phyloP scores from a whole-genome alignment of 2,888 invertebrate species.

The Macaria notata region DNA sequence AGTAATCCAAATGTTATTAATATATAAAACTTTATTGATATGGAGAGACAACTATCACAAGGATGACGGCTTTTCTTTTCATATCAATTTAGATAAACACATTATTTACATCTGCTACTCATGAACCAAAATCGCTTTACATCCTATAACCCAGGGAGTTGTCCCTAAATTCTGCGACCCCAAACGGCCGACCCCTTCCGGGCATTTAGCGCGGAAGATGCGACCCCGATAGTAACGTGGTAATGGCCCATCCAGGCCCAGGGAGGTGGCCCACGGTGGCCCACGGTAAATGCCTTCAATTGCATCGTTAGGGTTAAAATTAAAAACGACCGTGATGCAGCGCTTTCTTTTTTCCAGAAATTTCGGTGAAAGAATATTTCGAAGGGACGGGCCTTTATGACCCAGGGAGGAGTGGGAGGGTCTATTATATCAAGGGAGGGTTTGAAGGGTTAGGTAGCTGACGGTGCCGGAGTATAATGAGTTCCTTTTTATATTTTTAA shows the following conservation, averaged over 20 bases:
- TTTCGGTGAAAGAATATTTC: constrained; percentile 76
- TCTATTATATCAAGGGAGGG: constrained; percentile 67
- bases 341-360: constrained; percentile 72
- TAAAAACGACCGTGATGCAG: constrained; percentile 79
- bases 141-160: background rate
- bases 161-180: constrained; percentile 6
- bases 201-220: constrained; percentile 69
- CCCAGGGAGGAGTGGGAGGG: constrained; percentile 64
- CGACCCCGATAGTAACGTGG: constrained; percentile 65
- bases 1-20: too few relatives aligned
- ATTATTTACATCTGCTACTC: background rate
- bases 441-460: constrained; percentile 58
- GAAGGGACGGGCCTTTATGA: constrained; percentile 68
- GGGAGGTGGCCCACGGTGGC: constrained; percentile 38
- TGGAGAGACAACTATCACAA: too few relatives aligned
- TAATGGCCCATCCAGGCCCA: constrained; percentile 52
- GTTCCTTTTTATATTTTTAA: constrained; percentile 70
- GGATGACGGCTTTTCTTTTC: too few relatives aligned
- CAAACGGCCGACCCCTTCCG: constrained; percentile 44
- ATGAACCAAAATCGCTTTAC: constrained; percentile 2
- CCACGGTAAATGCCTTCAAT: constrained; percentile 71
- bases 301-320: constrained; percentile 77
- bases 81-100: too few relatives aligned
- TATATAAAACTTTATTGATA: too few relatives aligned
- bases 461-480: constrained; percentile 68